Evolutionary conservation across 2,113 vertebrate species (phyloP).

Genomic region (Zosterops japonicus): DNA sequence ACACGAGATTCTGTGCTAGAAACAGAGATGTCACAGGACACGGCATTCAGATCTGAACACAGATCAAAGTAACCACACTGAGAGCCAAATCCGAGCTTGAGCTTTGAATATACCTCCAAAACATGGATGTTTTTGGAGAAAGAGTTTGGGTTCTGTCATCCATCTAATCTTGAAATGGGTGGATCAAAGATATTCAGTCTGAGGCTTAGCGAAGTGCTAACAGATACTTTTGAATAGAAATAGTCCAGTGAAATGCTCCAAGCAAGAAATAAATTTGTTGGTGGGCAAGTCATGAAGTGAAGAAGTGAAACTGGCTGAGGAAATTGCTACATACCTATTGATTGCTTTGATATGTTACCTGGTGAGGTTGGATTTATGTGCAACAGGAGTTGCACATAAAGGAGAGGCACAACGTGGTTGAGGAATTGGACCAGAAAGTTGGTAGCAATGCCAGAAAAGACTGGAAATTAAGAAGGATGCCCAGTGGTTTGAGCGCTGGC

Average conservation of each 20-base stretch:
- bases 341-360: neutral
- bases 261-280: conserved; percentile 14
- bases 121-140: conserved; percentile 14
- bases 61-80: neutral
- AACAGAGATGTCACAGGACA: conserved; percentile 1
- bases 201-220: conserved; percentile 48
- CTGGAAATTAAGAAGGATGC: conserved; percentile 46
- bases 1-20: neutral
- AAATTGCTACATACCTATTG: neutral
- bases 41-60: neutral
- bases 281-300: conserved; percentile 6
- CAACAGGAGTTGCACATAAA: neutral
- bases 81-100: neutral
- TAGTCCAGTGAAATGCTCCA: neutral
- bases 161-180: conserved; percentile 50
- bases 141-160: conserved; percentile 39
- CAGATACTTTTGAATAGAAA: conserved; percentile 27
- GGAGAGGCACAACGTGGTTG: neutral
- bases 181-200: conserved; percentile 51
- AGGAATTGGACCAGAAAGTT: neutral
- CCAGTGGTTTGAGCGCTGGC: neutral
- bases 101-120: conserved; percentile 37
- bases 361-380: neutral
- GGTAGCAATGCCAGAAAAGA: neutral
- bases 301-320: neutral